phyloP scores from a whole-genome alignment of 2,797 vertebrate species.

The Typhlichthys eigenmanni region DNA sequence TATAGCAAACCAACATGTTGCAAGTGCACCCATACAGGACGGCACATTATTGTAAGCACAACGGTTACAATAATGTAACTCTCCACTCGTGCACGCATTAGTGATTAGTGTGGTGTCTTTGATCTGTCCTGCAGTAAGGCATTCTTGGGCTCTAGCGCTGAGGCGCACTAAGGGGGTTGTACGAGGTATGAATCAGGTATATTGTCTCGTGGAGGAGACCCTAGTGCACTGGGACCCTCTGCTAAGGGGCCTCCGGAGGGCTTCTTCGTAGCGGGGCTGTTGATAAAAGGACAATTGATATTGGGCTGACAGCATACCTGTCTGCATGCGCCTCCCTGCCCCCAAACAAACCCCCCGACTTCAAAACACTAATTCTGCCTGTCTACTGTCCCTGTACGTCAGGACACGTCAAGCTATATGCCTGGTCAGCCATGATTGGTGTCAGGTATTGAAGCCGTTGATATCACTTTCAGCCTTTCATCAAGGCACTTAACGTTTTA shows the following conservation, averaged over 20 bases:
- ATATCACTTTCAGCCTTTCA: slow-evolving; percentile 2
- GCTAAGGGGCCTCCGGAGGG: slow-evolving; percentile 39
- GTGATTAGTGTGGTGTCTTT: slow-evolving; percentile 41
- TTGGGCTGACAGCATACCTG: slow-evolving; percentile 43
- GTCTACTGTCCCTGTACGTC: slow-evolving; percentile 7
- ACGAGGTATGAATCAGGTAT: no score
- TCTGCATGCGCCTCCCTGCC: slow-evolving; percentile 9
- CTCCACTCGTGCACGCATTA: slow-evolving; percentile 9
- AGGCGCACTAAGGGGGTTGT: slow-evolving; percentile 43
- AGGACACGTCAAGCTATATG: slow-evolving; percentile 9
- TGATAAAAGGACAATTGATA: slow-evolving; percentile 36
- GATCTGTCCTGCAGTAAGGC: slow-evolving; percentile 54
- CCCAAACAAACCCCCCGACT: background rate
- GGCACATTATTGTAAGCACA: no score
- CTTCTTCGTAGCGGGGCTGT: slow-evolving; percentile 14
- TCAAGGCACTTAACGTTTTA: background rate
- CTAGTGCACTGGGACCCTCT: slow-evolving; percentile 34
- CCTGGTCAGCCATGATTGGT: slow-evolving; percentile 23
- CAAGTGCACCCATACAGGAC: no score
- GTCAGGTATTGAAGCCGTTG: slow-evolving; percentile 13
- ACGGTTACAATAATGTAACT: background rate
- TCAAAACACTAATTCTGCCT: background rate
- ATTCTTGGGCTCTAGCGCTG: slow-evolving; percentile 61
- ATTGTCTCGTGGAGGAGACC: no score
- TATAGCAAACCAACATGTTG: no score